These are phyloP conservation scores for Sigmodon hispidus DNA, from an alignment of 2,113 vertebrate genomes.

Conservation along the genomic window DNA sequence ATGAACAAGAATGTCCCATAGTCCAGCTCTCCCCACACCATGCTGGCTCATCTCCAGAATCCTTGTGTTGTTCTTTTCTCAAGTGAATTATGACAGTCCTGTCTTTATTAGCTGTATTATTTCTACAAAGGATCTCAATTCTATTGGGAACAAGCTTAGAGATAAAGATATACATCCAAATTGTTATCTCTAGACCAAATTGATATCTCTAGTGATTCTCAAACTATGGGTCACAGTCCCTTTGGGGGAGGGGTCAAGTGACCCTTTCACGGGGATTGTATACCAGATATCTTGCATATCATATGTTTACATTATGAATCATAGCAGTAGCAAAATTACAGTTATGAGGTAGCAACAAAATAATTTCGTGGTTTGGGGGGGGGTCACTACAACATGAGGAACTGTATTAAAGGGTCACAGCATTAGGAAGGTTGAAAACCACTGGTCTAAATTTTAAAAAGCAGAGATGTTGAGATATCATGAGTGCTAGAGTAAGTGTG, in stretches of 20 bases:
- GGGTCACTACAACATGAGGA: neutral
- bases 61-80: neutral
- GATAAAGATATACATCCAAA: neutral
- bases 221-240: neutral
- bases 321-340: neutral
- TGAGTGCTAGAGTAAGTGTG: neutral
- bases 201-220: too few species aligned
- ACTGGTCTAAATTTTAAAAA: neutral
- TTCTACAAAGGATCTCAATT: neutral
- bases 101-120: neutral
- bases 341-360: neutral
- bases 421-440: neutral
- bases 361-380: neutral
- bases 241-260: neutral
- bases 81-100: neutral
- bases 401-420: neutral
- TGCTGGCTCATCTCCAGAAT: neutral
- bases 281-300: neutral
- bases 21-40: accelerated
- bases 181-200: neutral
- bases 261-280: neutral
- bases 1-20: neutral
- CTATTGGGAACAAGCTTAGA: neutral
- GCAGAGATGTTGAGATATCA: neutral
- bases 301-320: neutral